Conservation (phyloP, 2,113 vertebrate genomes). For the Phaetusa simplex region DNA sequence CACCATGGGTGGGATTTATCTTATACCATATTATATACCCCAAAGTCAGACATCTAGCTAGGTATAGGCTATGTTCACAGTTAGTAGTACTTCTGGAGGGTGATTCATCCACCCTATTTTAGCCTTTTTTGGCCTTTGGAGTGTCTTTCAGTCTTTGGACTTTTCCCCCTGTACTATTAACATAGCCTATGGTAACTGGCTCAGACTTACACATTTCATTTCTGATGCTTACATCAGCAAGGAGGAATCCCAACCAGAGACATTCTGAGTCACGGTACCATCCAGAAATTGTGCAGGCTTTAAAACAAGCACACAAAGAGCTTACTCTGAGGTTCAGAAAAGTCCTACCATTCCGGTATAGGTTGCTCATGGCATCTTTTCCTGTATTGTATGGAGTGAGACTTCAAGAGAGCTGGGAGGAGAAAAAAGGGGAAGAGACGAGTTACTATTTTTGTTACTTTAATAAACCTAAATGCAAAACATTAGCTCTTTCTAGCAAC, state of each 20-base stretch:
- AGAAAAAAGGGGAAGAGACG: neutral
- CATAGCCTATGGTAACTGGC: neutral
- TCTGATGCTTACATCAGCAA: neutral
- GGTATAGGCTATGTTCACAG: neutral
- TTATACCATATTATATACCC: neutral
- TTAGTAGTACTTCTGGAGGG: neutral
- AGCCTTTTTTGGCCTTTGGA: neutral
- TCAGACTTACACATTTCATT: neutral
- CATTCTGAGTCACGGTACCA: neutral
- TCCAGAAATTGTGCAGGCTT: neutral
- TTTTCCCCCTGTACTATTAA: neutral
- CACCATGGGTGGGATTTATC: neutral
- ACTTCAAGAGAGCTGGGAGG: neutral
- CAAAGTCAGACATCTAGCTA: neutral
- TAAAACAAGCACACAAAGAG: neutral
- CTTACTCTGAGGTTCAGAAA: neutral
- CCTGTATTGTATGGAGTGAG: neutral
- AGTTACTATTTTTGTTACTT: constrained; percentile 26
- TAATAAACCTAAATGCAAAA: constrained; percentile 30
- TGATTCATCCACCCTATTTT: neutral
- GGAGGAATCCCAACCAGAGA: neutral
- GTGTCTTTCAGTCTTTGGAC: neutral
- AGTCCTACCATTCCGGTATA: neutral
- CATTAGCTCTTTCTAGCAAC: constrained; percentile 40
- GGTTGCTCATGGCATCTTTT: neutral